These are phyloP conservation scores for Ganaspis brasiliensis DNA, from an alignment of 2,888 invertebrate genomes.

Conservation along the genomic window DNA sequence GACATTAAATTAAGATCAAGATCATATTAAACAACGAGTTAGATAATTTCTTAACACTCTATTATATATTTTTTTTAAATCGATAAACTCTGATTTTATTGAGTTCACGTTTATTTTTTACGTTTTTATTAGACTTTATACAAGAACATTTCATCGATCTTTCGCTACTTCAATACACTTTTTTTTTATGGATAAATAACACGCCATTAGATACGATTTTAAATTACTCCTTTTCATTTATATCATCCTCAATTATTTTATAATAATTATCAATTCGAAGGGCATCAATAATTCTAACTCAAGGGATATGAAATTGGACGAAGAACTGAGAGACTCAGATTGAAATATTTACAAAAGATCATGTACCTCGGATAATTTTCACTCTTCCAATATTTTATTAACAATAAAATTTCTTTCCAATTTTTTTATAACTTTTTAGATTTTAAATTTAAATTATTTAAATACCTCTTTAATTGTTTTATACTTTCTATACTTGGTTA, in stretches of 20 bases:
- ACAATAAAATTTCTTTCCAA: conserved; percentile 38
- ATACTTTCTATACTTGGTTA: no score
- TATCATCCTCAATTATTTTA: conserved; percentile 6
- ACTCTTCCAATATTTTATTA: conserved; percentile 22
- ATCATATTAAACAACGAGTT: conserved; percentile 16
- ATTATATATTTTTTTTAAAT: conserved; percentile 1
- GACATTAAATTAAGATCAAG: conserved; percentile 27
- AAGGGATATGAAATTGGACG: conserved; percentile 46
- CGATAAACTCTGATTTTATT: conserved; percentile 27
- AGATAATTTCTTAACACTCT: conserved; percentile 44
- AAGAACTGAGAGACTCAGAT: conserved; percentile 51
- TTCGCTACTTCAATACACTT: conserved; percentile 14
- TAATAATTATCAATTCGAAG: conserved; percentile 36
- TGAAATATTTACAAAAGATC: conserved; percentile 66
- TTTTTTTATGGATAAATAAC: conserved; percentile 40
- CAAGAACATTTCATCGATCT: conserved; percentile 17
- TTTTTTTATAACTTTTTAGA: not conserved
- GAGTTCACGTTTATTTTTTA: conserved; percentile 46
- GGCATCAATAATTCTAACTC: conserved; percentile 38
- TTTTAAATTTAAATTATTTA: not conserved
- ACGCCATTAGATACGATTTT: conserved; percentile 35
- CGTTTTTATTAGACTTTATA: conserved; percentile 44
- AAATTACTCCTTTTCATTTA: conserved; percentile 43
- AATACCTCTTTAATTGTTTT: no score
- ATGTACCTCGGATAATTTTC: conserved; percentile 60